Conservation (phyloP, 1,140 invertebrate genomes). For the Atopsyche davidsoni region DNA sequence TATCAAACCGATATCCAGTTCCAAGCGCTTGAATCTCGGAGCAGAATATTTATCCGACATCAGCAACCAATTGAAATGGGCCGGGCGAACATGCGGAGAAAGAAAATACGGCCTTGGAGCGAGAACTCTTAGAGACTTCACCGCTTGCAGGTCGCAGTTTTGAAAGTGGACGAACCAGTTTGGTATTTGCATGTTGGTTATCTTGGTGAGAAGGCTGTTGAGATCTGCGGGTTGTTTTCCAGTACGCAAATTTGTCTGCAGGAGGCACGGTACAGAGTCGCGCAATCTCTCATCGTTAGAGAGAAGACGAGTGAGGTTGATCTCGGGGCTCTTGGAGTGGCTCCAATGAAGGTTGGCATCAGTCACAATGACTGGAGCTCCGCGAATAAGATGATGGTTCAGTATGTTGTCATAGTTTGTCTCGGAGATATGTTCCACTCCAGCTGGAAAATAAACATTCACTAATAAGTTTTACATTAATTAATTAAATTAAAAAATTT, state of each 20-base stretch:
- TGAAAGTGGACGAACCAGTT: slow-evolving; percentile 82
- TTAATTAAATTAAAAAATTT: slow-evolving; percentile 4
- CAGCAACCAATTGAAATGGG: slow-evolving; percentile 74
- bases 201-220: slow-evolving; percentile 57
- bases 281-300: slow-evolving; percentile 53
- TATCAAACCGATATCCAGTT: slow-evolving; percentile 62
- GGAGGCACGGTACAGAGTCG: slow-evolving; percentile 62
- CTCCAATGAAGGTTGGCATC: slow-evolving; percentile 67
- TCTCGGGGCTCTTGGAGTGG: slow-evolving; percentile 55
- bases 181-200: slow-evolving; percentile 58
- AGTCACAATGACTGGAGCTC: slow-evolving; percentile 65
- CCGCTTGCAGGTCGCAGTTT: slow-evolving; percentile 73
- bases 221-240: slow-evolving; percentile 56
- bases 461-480: slow-evolving; percentile 14
- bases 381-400: slow-evolving; percentile 60
- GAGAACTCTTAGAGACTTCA: slow-evolving; percentile 64
- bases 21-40: slow-evolving; percentile 66
- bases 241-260: slow-evolving; percentile 62
- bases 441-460: slow-evolving; percentile 45
- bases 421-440: slow-evolving; percentile 57
- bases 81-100: slow-evolving; percentile 65
- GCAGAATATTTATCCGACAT: slow-evolving; percentile 71
- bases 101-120: slow-evolving; percentile 71
- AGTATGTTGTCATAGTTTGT: slow-evolving; percentile 58
- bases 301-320: slow-evolving; percentile 59